Evolutionary conservation across 2,888 invertebrate genomes (phyloP), one percentile per base, ranked within the genome.

Genomic region (Drosophila algonquin): DNA sequence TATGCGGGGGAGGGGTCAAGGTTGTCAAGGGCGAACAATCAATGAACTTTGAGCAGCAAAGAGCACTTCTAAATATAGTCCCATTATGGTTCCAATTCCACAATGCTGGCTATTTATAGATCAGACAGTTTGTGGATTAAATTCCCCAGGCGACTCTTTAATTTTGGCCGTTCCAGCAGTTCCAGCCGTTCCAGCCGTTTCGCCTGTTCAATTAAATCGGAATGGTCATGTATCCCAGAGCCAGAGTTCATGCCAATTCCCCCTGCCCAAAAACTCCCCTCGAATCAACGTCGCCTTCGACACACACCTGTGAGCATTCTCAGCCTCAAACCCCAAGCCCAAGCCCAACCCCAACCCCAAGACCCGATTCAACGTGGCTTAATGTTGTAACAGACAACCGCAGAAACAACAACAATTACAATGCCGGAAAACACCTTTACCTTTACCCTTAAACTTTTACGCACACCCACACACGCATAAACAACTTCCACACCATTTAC

Each of bases 401-500:
- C 79, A 86, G 47, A 72, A 76, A 76, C 60, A 73, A 63, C 67
- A 71, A 56, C 44, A 63, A 56, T 71, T 76, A 81, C 71, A 86
- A 77, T 77, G 80, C 72, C 48, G 61, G 46, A 70, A 73, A 73
- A 86, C 87, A 81, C 87, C 82, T 82, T 75, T 59, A 21, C 21
- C 82, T 82, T 75, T 61, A 40, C 68, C 71, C 54, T n/a, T 40
- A 73, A 61, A 40, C 68, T 68, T 50, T 35, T 14, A 72, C 63
- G 75, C 55, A 62, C 45, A 63, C 67, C 50, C 68, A 65, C 61
- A 16, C 18, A 60, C 73, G 73, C 80, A 75, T 75, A 80, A 79
- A 81, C 85, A 85, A 83, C 83, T 83, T 83, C 83, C 85, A 85
- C 86, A 76, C 83, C 83, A 84, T 85, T 84, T 85, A 84, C 83